Conservation (phyloP, 2,888 invertebrate species). For the Petrolisthes cinctipes region DNA sequence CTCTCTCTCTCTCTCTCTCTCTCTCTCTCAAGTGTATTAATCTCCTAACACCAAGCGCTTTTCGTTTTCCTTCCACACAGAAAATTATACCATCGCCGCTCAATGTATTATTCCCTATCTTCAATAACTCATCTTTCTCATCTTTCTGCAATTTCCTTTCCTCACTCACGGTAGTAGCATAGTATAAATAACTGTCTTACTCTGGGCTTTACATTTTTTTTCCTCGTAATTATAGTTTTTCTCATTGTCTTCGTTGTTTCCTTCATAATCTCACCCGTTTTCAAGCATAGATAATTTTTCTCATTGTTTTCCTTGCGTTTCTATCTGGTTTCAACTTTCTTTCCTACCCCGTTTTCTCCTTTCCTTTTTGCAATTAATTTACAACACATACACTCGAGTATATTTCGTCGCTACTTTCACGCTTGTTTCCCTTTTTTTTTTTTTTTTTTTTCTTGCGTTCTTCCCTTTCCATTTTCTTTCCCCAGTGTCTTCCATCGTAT, state of each 20-base stretch:
- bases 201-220: not conserved
- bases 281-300: not conserved
- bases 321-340: not conserved
- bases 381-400: not conserved
- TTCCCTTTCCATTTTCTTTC: not conserved
- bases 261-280: not conserved
- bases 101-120: too few relatives aligned
- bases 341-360: not conserved
- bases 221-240: not conserved
- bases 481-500: not conserved
- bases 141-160: too few relatives aligned
- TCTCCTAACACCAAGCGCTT: not conserved
- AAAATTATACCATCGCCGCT: too few relatives aligned
- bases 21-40: not conserved
- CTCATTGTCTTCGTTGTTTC: not conserved
- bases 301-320: not conserved
- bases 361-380: not conserved
- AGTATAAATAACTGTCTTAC: too few relatives aligned
- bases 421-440: not conserved
- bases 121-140: too few relatives aligned
- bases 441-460: not conserved
- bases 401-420: not conserved
- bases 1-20: conserved; percentile 2
- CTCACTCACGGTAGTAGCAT: too few relatives aligned
- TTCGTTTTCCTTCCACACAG: too few relatives aligned